Conservation (phyloP, 2,888 invertebrate genomes). For the Acheta domesticus region DNA sequence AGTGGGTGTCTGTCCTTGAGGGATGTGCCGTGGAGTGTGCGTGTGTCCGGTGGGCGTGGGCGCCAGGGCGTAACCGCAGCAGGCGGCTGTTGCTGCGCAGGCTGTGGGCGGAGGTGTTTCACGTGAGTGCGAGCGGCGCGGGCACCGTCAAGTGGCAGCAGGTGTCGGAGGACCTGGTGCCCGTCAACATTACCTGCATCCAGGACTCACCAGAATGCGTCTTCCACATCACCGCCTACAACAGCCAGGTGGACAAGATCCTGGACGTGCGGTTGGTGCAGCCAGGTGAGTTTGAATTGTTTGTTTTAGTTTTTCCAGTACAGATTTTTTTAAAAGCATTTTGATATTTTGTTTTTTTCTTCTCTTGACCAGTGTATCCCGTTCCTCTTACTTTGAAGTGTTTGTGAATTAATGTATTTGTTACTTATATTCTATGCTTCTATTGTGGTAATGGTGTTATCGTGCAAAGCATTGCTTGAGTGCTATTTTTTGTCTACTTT, state of each 20-base stretch:
- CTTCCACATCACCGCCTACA: conserved; percentile 98
- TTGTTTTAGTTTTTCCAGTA: neutral
- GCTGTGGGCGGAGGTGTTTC: conserved; percentile 98
- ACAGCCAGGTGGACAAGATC: conserved; percentile 97
- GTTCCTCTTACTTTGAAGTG: too few relatives aligned
- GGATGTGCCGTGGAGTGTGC: neutral
- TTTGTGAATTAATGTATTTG: too few relatives aligned
- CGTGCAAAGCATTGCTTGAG: too few relatives aligned
- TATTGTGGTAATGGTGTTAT: too few relatives aligned
- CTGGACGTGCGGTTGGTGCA: conserved; percentile 94
- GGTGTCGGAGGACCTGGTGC: conserved; percentile 96
- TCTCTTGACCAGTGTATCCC: too few relatives aligned
- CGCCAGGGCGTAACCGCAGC: neutral
- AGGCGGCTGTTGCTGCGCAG: conserved; percentile 51
- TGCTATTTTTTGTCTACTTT: too few relatives aligned
- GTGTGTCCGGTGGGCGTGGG: neutral
- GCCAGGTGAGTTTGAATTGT: conserved; percentile 66
- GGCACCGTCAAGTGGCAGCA: conserved; percentile 97
- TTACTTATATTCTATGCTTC: too few relatives aligned
- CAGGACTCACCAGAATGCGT: conserved; percentile 95
- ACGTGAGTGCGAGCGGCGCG: conserved; percentile 89
- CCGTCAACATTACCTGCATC: conserved; percentile 96
- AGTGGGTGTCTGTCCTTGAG: too few relatives aligned
- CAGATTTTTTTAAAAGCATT: neutral
- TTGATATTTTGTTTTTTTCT: neutral